Evolutionary conservation across 2,797 vertebrate species (phyloP), one percentile per base, ranked within the genome.

Genomic region (Rachycentron canadum): DNA sequence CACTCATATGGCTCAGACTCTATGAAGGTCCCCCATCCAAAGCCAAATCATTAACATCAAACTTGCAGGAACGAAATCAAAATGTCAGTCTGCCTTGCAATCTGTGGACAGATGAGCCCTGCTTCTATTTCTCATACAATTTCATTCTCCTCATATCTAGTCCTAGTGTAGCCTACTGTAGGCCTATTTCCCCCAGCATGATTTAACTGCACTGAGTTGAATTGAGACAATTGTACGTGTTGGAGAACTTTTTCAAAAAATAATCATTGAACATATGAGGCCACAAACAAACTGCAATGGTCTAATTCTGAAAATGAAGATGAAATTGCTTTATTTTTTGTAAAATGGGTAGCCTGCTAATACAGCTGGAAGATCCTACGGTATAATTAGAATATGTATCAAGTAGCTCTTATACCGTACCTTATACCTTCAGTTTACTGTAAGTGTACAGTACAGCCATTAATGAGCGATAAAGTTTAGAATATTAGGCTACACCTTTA

Each of bases 31-130:
- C 87, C 90, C 91, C 86, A 91, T 92, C 90, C 86, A 89, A 91
- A 90, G 89, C 92, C 89, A 88, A 93, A 93, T 93, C 93, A 94
- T 94, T 93, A 94, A 91, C 90, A 91, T 93, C 92, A 93, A 94
- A 93, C 93, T 93, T 91, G 87, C 87, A 90, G 91, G 84, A 84
- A 90, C 93, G 91, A 93, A 93, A 94, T 94, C 93, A 93, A 94
- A 94, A 94, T 94, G 94, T 93, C 93, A 93, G 82, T 86, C 84
- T 81, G 86, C 77, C 45, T 78, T 73, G 85, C 91, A 90, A 89
- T 92, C 84, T 84, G 85, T 77, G 78, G 65, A 84, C 85, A 86
- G 88, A 93, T 90, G 89, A 92, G 83, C 74, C 67, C 83, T 87
- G 83, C 88, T 25, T 88, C 77, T 73, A 90, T 90, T 89, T 86